Base-by-base conservation (phyloP, 2,888 invertebrate species). In the Suillia variegata region DNA sequence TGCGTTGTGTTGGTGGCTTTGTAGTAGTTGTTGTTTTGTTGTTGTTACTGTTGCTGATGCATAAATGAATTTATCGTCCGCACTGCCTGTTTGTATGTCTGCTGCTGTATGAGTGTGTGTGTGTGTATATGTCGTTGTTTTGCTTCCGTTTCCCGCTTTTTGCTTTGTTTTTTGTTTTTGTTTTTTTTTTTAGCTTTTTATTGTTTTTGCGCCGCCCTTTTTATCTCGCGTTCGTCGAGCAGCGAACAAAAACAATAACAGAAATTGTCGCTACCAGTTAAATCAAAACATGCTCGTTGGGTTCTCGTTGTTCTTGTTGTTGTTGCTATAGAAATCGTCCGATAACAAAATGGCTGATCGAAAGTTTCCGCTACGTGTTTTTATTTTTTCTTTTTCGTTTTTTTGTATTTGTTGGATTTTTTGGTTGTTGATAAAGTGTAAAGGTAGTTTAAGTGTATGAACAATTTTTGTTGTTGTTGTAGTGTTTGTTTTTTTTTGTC, bases 331-430 rank as follows among this genome's bases (percentile, higher is more conserved):
- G 31, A 4, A 38, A 13, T 12, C 68, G 38, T 26, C 6, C 26
- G 74, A 74, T 71, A 71, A 71, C 71, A 73, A 71, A 71, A 73
- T 73, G 74, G 75, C 66, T 68, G 68, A 61, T 74, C 65, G 58
- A 59, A 59, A 63, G 71, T 64, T 74, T 71, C 71, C 74, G 74
- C 67, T 73, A n/a, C n/a, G n/a, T n/a, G n/a, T n/a, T n/a, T n/a
- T n/a, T n/a, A 71, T 64, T 58, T 66, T 50, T 50, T 50, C n/a
- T n/a, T n/a, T n/a, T n/a, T n/a, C n/a, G n/a, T n/a, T n/a, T n/a
- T n/a, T n/a, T n/a, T n/a, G n/a, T n/a, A n/a, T n/a, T n/a, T n/a
- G n/a, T n/a, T n/a, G n/a, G n/a, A n/a, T n/a, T n/a, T n/a, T n/a
- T n/a, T n/a, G n/a, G n/a, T n/a, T n/a, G n/a, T n/a, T n/a, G n/a